These are phyloP conservation scores for Noctua pronuba DNA, from an alignment of 2,888 invertebrate genomes.

Conservation along the genomic window DNA sequence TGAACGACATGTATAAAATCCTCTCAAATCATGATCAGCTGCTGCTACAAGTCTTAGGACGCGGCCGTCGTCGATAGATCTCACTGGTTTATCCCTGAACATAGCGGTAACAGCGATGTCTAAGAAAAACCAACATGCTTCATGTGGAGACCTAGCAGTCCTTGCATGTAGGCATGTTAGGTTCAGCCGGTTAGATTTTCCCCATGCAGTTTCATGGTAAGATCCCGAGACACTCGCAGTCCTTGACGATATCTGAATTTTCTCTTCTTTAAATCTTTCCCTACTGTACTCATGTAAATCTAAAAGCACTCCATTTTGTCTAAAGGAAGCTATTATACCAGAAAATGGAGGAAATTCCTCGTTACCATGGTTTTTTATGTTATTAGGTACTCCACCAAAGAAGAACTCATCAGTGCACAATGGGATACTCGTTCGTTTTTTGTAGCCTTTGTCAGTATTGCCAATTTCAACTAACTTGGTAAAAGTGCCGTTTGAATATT, in stretches of 20 bases:
- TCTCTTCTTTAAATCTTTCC: conserved; percentile 78
- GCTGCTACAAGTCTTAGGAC: conserved; percentile 80
- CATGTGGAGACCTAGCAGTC: conserved; percentile 69
- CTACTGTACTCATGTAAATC: conserved; percentile 79
- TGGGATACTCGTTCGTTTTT: conserved; percentile 10
- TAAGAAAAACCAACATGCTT: conserved; percentile 82
- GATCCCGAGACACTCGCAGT: conserved; percentile 85
- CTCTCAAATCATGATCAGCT: conserved; percentile 79
- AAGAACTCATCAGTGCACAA: conserved; percentile 83
- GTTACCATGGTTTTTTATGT: conserved; percentile 66
- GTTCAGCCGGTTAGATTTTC: conserved; percentile 81
- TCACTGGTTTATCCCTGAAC: conserved; percentile 71
- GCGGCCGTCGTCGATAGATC: conserved; percentile 80
- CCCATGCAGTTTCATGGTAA: conserved; percentile 85
- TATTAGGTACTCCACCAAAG: conserved; percentile 79
- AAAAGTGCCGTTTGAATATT: neutral
- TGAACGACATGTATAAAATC: conserved; percentile 85
- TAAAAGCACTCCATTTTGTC: conserved; percentile 75
- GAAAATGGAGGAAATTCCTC: conserved; percentile 77
- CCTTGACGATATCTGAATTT: conserved; percentile 82
- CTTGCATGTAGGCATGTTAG: conserved; percentile 84
- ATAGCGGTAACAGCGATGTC: conserved; percentile 75
- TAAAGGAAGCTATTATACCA: conserved; percentile 80
- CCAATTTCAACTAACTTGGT: neutral
- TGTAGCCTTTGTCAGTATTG: neutral